Percentiles rank a stretch among this genome's conserved stretches.
Evolutionary conservation across 2,888 invertebrate species (phyloP).

Genomic region (Heteropelma amictum): DNA sequence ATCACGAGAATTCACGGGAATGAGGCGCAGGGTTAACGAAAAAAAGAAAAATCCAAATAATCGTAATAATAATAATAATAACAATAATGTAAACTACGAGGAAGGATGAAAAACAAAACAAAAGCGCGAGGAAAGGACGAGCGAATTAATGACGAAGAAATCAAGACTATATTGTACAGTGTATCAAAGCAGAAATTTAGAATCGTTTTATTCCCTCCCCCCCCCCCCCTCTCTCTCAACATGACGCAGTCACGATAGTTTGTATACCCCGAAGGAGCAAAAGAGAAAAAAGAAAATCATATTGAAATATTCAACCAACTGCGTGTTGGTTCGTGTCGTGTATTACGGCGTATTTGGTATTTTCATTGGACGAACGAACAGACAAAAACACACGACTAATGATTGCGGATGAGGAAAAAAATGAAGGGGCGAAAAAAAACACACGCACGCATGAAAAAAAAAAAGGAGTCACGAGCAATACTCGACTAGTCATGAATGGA

Average conservation of each 20-base stretch:
- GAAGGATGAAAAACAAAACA: neutral
- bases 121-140: neutral
- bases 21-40: too few relatives aligned
- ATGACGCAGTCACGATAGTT: constrained; percentile 50
- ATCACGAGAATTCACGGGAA: constrained; percentile 7
- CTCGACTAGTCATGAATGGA: constrained; percentile 72
- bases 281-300: constrained; percentile 30
- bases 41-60: too few relatives aligned
- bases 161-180: constrained; percentile 70
- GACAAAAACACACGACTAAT: constrained; percentile 58
- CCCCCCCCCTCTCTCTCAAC: too few relatives aligned
- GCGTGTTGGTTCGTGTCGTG: constrained; percentile 52
- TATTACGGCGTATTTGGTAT: constrained; percentile 52
- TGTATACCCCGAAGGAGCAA: constrained; percentile 27
- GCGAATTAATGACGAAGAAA: constrained; percentile 44
- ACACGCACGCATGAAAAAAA: too few relatives aligned
- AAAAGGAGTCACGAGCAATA: constrained; percentile 42
- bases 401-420: constrained; percentile 55
- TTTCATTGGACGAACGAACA: constrained; percentile 36
- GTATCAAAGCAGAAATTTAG: constrained; percentile 68
- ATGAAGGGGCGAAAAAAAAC: too few relatives aligned
- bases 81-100: too few relatives aligned
- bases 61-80: too few relatives aligned
- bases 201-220: constrained; percentile 53
- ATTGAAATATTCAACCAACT: constrained; percentile 54